Base-by-base conservation (phyloP, 2,888 invertebrate genomes). In the Drosophila subsilvestris region DNA sequence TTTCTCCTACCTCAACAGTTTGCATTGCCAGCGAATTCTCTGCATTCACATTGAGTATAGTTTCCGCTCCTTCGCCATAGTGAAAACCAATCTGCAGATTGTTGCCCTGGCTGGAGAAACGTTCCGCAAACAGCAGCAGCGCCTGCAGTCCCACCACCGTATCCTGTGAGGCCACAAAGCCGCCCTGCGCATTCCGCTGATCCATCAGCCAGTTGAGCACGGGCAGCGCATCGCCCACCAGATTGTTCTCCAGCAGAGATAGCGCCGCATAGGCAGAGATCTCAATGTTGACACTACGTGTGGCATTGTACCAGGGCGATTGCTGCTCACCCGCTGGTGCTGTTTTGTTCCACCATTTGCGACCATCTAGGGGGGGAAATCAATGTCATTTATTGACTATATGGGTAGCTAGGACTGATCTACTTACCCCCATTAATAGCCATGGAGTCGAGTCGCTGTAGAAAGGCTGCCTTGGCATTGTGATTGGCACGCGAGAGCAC, bases 251-350 rank as follows among this genome's bases (percentile, higher is more conserved):
- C 45, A 95, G 86, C 89, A 95, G 94, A 0, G 97, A 95, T 59
- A 98, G 93, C 47, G 99, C 93, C 0, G 96, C 97, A 92, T 98
- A 99, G 0, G 98, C 95, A 0, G 98, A 97, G 79, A 97, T 97
- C 91, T 97, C 97, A 12, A 98, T 93, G 76, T 92, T 91, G 0
- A 96, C 94, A 0, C 96, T 95, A 60, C 95, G 94, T 0, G 96
- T 95, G 59, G 94, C 92, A 44, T 93, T 92, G 62, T 93, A 93
- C 95, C 95, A 95, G 0, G 95, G 95, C 88, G 95, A 95, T 59
- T 94, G 93, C 50, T 93, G 93, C 65, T 95, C 94, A 18, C 90
- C 90, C 32, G 92, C 86, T 0, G 93, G 92, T 0, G 93, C 92
- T 1, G 93, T 94, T 69, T 96, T 95, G 58, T 95, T 95, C 98